Conservation (phyloP, 1,140 invertebrate genomes). For the Camponotus pennsylvanicus region DNA sequence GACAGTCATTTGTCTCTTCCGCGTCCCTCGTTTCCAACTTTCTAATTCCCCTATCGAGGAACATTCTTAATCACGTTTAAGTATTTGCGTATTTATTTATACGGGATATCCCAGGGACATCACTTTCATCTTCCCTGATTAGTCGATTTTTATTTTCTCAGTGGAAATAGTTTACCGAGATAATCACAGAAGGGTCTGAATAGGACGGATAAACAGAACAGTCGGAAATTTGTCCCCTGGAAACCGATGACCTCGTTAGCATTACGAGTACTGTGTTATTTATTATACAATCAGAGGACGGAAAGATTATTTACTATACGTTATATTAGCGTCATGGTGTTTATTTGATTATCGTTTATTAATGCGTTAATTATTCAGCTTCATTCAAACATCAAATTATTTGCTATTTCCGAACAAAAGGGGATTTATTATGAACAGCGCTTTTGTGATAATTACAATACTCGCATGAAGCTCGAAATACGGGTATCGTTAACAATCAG, state of each 20-base stretch:
- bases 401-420: not conserved
- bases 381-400: conserved; percentile 44
- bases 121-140: conserved; percentile 37
- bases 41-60: conserved; percentile 2
- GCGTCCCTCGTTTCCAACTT: conserved; percentile 55
- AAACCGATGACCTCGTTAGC: not conserved
- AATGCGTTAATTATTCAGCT: conserved; percentile 42
- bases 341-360: conserved; percentile 44
- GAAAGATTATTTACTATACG: conserved; percentile 33
- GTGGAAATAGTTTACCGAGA: not conserved
- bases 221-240: not conserved
- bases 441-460: conserved; percentile 24
- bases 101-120: conserved; percentile 34
- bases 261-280: conserved; percentile 22
- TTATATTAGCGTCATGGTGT: conserved; percentile 31
- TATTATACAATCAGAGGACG: conserved; percentile 15
- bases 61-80: conserved; percentile 53
- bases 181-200: not conserved
- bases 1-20: conserved; percentile 47
- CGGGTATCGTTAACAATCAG: not conserved
- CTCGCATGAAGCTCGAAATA: conserved; percentile 6
- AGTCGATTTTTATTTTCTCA: not conserved
- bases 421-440: conserved; percentile 19
- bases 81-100: conserved; percentile 59
- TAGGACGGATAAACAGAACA: not conserved